Base-by-base conservation (phyloP, 1,140 invertebrate genomes). In the Pygmarrhopalites habei region DNA sequence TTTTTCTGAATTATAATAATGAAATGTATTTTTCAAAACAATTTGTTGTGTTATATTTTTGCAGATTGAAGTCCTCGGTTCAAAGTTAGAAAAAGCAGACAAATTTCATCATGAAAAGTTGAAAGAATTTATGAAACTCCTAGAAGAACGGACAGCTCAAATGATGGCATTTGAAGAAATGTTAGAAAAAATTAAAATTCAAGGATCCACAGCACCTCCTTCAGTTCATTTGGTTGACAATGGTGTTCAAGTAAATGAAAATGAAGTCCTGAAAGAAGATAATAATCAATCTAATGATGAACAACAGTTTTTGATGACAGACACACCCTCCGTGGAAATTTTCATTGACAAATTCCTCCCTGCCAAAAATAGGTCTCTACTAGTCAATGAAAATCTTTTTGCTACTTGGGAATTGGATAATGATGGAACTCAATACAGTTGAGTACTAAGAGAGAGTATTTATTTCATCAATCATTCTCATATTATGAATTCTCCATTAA, bases 271-370 rank as follows among this genome's bases (percentile, higher is more conserved):
- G n/a, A n/a, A n/a, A n/a, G n/a, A n/a, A n/a, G n/a, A n/a, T n/a
- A n/a, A n/a, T n/a, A 5, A 5, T 5, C 5, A 35, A 15, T 35
- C 32, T 35, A 35, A 35, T 7, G 32, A 35, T 7, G 5, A 7
- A 35, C 5, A 35, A 35, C 32, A 35, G 32, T 7, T 5, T 35
- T 15, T 35, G 5, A 15, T 35, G 15, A 35, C 5, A 35, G 32
- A 35, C 15, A 35, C 5, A 7, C 25, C 60, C 35, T 10, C 35
- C 2, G 23, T 64, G n/a, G 55, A 53, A 25, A 41, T 64, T 17
- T 46, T 49, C n/a, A 35, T 64, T 17, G 35, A 64, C 15, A 53
- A 64, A 28, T 64, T 64, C 52, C 5, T 58, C 5, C 62, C 62
- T 17, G 12, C 17, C 21, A 26, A 55, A 32, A 26, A 23, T 19